phyloP scores from a whole-genome alignment of 92 coral and sea anemone species.

The Metridium senile region DNA sequence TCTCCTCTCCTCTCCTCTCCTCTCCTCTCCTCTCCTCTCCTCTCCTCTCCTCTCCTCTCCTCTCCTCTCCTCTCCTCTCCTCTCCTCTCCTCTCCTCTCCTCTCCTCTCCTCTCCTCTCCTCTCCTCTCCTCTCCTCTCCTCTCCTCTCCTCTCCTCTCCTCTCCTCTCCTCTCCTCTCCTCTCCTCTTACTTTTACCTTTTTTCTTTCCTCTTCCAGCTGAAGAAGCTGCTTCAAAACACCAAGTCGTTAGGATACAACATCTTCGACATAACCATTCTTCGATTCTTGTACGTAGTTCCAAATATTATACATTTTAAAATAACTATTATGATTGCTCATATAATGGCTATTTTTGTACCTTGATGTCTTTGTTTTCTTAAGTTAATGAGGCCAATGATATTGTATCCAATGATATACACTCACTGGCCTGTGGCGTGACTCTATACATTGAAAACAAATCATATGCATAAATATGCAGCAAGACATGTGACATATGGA shows the following conservation, averaged over 20 bases:
- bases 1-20: background rate
- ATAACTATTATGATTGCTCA: background rate
- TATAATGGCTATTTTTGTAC: too few relatives aligned
- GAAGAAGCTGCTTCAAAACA: constrained; percentile 7
- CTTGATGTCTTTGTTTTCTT: too few relatives aligned
- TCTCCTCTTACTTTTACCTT: background rate
- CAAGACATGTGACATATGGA: too few relatives aligned
- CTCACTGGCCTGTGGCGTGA: too few relatives aligned
- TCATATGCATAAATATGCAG: too few relatives aligned
- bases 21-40: background rate
- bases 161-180: background rate
- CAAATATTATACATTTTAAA: background rate
- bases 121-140: background rate
- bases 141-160: background rate
- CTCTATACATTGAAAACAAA: too few relatives aligned
- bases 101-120: background rate
- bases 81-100: background rate
- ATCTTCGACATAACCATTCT: constrained; percentile 2
- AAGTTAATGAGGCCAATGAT: too few relatives aligned
- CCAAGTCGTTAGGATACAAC: constrained; percentile 7
- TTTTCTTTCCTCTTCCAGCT: constrained; percentile 7
- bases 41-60: background rate
- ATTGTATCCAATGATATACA: too few relatives aligned
- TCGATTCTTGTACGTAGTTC: constrained; percentile 4
- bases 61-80: background rate